These are phyloP conservation scores for Dilophus febrilis DNA, from an alignment of 2,888 invertebrate species.

Conservation along the genomic window DNA sequence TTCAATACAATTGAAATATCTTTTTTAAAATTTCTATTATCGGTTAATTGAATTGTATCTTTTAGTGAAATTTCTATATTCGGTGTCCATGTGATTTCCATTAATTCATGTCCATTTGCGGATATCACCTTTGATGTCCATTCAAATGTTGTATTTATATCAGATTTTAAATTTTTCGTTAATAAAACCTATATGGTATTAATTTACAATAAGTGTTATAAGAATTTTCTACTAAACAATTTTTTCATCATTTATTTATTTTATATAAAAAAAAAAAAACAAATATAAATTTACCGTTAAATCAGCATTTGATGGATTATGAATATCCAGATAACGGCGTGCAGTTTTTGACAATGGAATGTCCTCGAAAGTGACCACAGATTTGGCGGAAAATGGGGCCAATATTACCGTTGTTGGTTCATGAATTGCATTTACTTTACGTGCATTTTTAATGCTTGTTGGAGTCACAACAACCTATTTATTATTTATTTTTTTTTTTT, in stretches of 20 bases:
- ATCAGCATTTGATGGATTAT: conserved; percentile 36
- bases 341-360: conserved; percentile 39
- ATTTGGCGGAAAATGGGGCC: conserved; percentile 47
- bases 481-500: no score
- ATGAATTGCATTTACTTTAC: conserved; percentile 25
- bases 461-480: conserved; percentile 28
- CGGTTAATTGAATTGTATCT: conserved; percentile 44
- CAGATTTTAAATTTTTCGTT: conserved; percentile 35
- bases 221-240: background rate
- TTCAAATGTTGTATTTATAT: conserved; percentile 35
- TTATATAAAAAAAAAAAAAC: background rate
- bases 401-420: conserved; percentile 33
- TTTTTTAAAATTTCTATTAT: conserved; percentile 44
- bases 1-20: conserved; percentile 48
- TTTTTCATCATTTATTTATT: background rate
- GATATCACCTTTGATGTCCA: conserved; percentile 37
- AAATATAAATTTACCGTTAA: conserved; percentile 24
- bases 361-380: conserved; percentile 51
- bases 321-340: conserved; percentile 36
- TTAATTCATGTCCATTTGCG: conserved; percentile 34
- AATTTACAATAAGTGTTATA: background rate
- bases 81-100: conserved; percentile 50
- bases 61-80: conserved; percentile 38
- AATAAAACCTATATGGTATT: conserved; percentile 29
- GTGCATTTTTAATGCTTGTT: conserved; percentile 18